Evolutionary conservation across 2,888 invertebrate species (phyloP).

Genomic region (Dryomyza anilis): DNA sequence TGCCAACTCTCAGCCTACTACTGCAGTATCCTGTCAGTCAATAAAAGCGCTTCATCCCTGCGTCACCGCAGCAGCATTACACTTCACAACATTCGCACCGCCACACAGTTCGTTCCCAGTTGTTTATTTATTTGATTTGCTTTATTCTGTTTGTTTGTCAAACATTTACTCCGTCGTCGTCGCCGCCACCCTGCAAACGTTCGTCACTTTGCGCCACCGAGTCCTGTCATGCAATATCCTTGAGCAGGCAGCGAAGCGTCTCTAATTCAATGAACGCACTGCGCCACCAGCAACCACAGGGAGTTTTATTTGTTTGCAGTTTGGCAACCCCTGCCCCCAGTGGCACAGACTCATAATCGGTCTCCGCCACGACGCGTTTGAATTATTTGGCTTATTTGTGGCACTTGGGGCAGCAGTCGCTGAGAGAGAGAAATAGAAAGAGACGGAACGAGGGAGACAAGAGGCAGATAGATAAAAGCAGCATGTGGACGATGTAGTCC

Average conservation of each 20-base stretch:
- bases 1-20: neutral
- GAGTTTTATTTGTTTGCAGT: conserved; percentile 24
- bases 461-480: too few relatives aligned
- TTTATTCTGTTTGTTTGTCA: conserved; percentile 52
- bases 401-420: too few relatives aligned
- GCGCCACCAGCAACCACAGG: conserved; percentile 45
- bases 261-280: conserved; percentile 56
- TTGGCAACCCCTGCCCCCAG: conserved; percentile 8
- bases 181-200: neutral
- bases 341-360: neutral
- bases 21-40: too few relatives aligned
- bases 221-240: conserved; percentile 2
- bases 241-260: conserved; percentile 24
- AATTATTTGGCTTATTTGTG: too few relatives aligned
- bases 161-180: conserved; percentile 49
- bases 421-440: too few relatives aligned
- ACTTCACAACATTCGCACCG: too few relatives aligned
- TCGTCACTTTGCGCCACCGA: neutral
- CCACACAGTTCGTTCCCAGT: too few relatives aligned
- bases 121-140: conserved; percentile 6
- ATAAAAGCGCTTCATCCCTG: too few relatives aligned
- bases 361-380: neutral
- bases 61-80: neutral
- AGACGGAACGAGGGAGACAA: too few relatives aligned
- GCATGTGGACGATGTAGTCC: too few relatives aligned